Evolutionary conservation across 2,113 vertebrate species (phyloP).

Genomic region (Neomonachus schauinslandi): DNA sequence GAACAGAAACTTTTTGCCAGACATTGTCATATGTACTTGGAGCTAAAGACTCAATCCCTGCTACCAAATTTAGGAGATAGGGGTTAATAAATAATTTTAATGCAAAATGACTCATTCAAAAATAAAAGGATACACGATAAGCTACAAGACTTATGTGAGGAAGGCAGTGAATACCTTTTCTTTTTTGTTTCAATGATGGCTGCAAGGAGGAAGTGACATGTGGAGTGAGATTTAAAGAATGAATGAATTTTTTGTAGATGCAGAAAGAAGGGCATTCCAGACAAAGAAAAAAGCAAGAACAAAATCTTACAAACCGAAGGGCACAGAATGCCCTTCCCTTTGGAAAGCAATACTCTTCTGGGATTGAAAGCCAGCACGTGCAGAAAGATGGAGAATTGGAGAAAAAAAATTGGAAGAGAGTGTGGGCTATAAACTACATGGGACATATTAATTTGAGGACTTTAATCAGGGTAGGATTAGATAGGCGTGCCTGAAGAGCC

Average conservation of each 20-base stretch:
- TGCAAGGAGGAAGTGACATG: background rate
- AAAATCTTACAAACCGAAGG: background rate
- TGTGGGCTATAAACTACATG: background rate
- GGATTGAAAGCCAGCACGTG: background rate
- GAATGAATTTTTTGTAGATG: background rate
- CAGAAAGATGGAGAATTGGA: background rate
- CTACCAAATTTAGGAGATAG: background rate
- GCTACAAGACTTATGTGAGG: background rate
- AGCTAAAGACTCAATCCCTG: background rate
- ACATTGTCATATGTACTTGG: background rate
- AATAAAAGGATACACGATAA: background rate
- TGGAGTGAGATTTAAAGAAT: background rate
- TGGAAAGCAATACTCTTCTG: background rate
- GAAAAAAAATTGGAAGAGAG: background rate
- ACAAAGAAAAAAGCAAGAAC: background rate
- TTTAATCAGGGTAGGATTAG: background rate
- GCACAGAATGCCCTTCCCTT: background rate
- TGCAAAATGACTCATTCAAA: background rate
- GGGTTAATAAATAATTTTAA: background rate
- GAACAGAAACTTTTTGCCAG: background rate
- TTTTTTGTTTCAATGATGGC: background rate
- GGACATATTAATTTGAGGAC: background rate
- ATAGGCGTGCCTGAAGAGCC: background rate
- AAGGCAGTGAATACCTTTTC: background rate
- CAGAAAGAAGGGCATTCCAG: background rate